These are phyloP conservation scores for Hyperopisus bebe DNA, from an alignment of 2,113 vertebrate species.

Conservation along the genomic window DNA sequence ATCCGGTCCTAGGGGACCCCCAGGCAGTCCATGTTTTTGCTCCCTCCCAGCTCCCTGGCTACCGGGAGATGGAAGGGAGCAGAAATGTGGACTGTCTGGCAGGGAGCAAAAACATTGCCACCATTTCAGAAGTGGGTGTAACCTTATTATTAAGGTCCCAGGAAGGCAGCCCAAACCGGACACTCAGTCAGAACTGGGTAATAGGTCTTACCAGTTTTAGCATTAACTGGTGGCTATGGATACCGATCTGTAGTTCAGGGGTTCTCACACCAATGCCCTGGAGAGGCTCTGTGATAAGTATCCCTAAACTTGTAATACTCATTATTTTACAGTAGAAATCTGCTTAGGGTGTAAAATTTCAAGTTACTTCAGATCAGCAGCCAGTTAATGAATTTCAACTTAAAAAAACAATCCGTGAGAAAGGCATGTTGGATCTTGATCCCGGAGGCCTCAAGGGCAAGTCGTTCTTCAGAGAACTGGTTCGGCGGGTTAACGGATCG, in stretches of 20 bases:
- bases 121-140: not conserved
- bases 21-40: not conserved
- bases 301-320: not conserved
- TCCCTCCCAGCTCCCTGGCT: not conserved
- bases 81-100: not conserved
- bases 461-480: not conserved
- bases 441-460: not conserved
- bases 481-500: not conserved
- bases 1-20: not conserved
- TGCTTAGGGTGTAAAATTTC: not conserved
- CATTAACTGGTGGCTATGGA: not conserved
- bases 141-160: not conserved
- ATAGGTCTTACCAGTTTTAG: not conserved
- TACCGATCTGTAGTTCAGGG: not conserved
- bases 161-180: not conserved
- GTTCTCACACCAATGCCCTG: not conserved
- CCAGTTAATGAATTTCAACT: not conserved
- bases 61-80: not conserved
- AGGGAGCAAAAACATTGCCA: too few relatives aligned
- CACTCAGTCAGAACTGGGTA: not conserved
- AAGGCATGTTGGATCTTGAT: not conserved
- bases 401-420: not conserved
- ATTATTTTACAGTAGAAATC: not conserved
- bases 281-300: not conserved
- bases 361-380: not conserved